Conservation (phyloP, 1,140 invertebrate species). For the Rhizoglyphus robini region DNA sequence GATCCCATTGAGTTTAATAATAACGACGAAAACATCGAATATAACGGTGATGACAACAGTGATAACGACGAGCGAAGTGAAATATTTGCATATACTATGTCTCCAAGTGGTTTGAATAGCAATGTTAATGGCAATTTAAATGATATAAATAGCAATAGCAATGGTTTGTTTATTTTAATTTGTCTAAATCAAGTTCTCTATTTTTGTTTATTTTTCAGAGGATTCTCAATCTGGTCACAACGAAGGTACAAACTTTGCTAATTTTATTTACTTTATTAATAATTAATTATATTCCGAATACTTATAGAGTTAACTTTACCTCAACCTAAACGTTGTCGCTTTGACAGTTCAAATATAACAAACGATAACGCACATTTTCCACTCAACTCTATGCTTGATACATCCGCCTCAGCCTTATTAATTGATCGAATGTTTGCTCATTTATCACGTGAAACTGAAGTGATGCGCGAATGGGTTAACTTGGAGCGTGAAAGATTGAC, state of each 20-base stretch:
- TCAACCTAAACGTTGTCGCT: neutral
- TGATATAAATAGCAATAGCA: neutral
- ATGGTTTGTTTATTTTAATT: constrained; percentile 4
- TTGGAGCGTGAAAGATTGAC: constrained; percentile 21
- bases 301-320: neutral
- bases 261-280: neutral
- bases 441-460: constrained; percentile 22
- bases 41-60: constrained; percentile 8
- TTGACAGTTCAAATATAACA: neutral
- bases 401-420: constrained; percentile 18
- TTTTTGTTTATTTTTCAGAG: neutral
- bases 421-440: constrained; percentile 25
- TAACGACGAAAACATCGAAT: constrained; percentile 6
- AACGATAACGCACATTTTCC: neutral
- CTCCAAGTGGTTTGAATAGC: constrained; percentile 14
- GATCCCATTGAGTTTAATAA: constrained; percentile 21
- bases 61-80: constrained; percentile 20
- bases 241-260: neutral
- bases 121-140: neutral
- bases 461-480: constrained; percentile 24
- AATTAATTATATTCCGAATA: too few relatives aligned
- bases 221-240: neutral
- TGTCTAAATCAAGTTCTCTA: neutral
- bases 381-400: neutral
- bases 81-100: constrained; percentile 21